Evolutionary conservation across 2,113 vertebrate genomes (phyloP), one percentile per base, ranked within the genome.

Genomic region (Odontophorus gujanensis): DNA sequence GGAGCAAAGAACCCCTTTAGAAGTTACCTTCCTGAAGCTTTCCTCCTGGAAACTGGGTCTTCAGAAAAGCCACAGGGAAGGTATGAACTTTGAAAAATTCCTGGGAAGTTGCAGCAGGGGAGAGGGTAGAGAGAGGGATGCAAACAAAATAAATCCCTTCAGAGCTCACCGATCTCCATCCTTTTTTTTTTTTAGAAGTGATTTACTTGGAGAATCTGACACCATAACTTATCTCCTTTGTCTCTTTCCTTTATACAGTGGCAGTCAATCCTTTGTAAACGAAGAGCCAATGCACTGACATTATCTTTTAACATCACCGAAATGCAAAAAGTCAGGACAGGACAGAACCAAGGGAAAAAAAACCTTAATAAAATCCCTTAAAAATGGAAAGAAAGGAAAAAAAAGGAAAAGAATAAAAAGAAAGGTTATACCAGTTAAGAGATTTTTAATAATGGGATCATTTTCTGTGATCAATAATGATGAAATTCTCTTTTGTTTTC

Each of bases 161-260:
- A 66, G 50, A 91, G n/a, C 28, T 90, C 40, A 94, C 68, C 77
- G 63, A 80, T 82, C 74, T 91, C 53, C 59, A 22, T 92, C 45
- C 36, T 91, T 38, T 21, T 26, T 74, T 89, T 71, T 34, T 74
- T 34, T 40, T 92, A 88, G 55, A 71, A 75, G 63, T 83, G 13
- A 81, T 89, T 92, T 91, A 57, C 47, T 92, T 94, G 89, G 51
- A 74, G 53, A 83, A 34, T 78, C 79, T 87, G 65, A 66, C 80
- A 87, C 81, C 85, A 10, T 82, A 82, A 89, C 32, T 69, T 90
- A 51, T 63, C 51, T 73, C 10, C 43, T 20, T 15, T 85, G 16
- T 40, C 14, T 75, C 51, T 81, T 90, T 71, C 38, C 66, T 76
- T 89, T 58, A 9, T 69, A 66, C 1, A 3, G 21, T 73, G 51